Conservation (phyloP, 2,888 invertebrate genomes). For the Strigamia maritima region DNA sequence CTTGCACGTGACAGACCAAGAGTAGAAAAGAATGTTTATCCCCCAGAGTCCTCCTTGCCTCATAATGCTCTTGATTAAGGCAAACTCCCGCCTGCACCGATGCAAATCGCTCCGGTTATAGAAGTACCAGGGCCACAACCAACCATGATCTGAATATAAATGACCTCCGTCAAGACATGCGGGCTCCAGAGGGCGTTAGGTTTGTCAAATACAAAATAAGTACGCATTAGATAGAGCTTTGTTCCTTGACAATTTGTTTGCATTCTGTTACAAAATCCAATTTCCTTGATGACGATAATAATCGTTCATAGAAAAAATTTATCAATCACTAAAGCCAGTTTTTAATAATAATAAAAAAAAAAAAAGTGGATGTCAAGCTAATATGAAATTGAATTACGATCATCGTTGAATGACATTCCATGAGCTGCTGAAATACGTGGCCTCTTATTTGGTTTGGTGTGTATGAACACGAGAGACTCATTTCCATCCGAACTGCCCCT, state of each 20-base stretch:
- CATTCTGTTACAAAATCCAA: not conserved
- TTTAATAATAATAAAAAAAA: not conserved
- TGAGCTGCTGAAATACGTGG: slow-evolving; percentile 13
- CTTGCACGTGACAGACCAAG: slow-evolving; percentile 22
- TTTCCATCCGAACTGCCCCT: slow-evolving; percentile 12
- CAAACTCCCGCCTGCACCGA: slow-evolving; percentile 29
- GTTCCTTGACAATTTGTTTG: slow-evolving; percentile 4
- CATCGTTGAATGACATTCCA: slow-evolving; percentile 16
- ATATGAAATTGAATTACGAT: slow-evolving; percentile 19
- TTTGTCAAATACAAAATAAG: slow-evolving; percentile 25
- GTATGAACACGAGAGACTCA: slow-evolving; percentile 21
- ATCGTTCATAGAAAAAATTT: not conserved
- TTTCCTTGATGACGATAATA: not conserved
- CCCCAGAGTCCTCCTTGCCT: slow-evolving; percentile 29
- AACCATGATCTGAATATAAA: slow-evolving; percentile 20
- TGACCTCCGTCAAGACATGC: slow-evolving; percentile 25
- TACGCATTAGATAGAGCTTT: not conserved
- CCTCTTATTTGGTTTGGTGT: slow-evolving; percentile 5
- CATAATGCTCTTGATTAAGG: slow-evolving; percentile 29
- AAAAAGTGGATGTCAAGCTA: not conserved
- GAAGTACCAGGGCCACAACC: slow-evolving; percentile 18
- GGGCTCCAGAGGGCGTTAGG: slow-evolving; percentile 27
- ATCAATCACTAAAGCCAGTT: not conserved
- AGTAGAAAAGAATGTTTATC: slow-evolving; percentile 24
- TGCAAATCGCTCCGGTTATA: slow-evolving; percentile 27